Base-by-base conservation (phyloP, 1,140 invertebrate species). In the Cyclargus thomasi region DNA sequence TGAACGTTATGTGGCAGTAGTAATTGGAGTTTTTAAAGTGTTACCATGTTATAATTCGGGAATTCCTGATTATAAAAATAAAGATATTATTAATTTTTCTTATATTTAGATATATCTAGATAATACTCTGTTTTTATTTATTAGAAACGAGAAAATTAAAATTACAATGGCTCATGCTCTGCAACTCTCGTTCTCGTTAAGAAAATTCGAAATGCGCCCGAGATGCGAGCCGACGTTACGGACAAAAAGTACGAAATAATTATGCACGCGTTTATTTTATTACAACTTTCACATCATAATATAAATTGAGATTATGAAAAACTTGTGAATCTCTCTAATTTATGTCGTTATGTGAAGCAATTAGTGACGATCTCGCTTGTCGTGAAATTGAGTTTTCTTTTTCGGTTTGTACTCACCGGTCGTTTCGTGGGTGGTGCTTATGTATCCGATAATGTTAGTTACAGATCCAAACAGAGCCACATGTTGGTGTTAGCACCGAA, bases 311-410 rank as follows among this genome's bases (percentile, higher is more conserved):
- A 59, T 59, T 21, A 20, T 59, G 55, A 59, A 18, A 59, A 59
- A 59, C 55, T 59, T 59, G 17, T 21, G 55, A 20, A 59, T 59
- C 55, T 59, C 21, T 59, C 55, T 59, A 59, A 59, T 59, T 59
- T 21, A 21, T 59, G 55, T 22, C 17, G 55, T 59, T 59, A 59
- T 21, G 55, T 20, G 17, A 21, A 22, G 18, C 18, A 59, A 59
- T 59, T 20, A 20, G 55, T 6, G 53, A 55, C 21, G 11, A 59
- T 59, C 21, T 59, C 17, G 55, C 29, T 3, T 35, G n/a, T n/a
- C n/a, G n/a, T n/a, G 8, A 29, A 18, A n/a, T 20, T 2, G 18
- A 2, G 7, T 18, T 59, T 20, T 20, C 21, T 20, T 59, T 10
- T 7, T 10, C 21, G 10, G 6, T 20, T 18, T 20, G 55, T 20